Evolutionary conservation across 1,140 invertebrate genomes (phyloP).

Genomic region (Platyura marginata): DNA sequence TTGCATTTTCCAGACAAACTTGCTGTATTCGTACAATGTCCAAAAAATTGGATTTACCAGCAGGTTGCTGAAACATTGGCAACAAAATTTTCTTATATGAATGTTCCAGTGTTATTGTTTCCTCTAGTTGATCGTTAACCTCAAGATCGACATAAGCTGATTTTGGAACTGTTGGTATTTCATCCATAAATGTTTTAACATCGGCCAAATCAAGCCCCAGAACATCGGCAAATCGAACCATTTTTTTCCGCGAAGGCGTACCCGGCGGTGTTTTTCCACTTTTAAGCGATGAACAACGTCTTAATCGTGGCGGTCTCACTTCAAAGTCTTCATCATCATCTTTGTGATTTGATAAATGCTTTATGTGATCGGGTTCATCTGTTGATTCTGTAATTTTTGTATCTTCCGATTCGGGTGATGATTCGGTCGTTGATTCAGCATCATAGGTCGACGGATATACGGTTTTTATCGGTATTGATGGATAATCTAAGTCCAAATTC

Average conservation of each 20-base stretch:
- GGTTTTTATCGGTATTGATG: background rate
- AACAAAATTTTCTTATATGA: slow-evolving; percentile 37
- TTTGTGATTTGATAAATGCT: too few species aligned
- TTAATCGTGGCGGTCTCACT: slow-evolving; percentile 39
- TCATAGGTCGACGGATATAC: background rate
- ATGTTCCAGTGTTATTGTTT: slow-evolving; percentile 25
- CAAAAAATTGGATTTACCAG: slow-evolving; percentile 51
- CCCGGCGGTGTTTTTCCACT: slow-evolving; percentile 81
- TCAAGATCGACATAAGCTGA: slow-evolving; percentile 62
- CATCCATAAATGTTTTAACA: slow-evolving; percentile 74
- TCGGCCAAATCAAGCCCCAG: slow-evolving; percentile 83
- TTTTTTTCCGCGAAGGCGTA: slow-evolving; percentile 77
- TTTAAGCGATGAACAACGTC: slow-evolving; percentile 72
- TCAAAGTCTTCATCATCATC: slow-evolving; percentile 23
- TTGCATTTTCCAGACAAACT: slow-evolving; percentile 71
- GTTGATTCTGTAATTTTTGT: background rate
- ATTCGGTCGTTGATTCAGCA: slow-evolving; percentile 13
- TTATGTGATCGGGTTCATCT: too few species aligned
- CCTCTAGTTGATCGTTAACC: slow-evolving; percentile 23
- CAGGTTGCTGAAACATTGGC: slow-evolving; percentile 70
- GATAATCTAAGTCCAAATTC: background rate
- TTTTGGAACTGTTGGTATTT: slow-evolving; percentile 70
- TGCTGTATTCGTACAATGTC: slow-evolving; percentile 49
- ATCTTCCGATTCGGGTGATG: slow-evolving; percentile 17
- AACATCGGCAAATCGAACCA: slow-evolving; percentile 87